phyloP scores from a whole-genome alignment of 2,797 vertebrate species.

The Gymnoscopelus microlampas region DNA sequence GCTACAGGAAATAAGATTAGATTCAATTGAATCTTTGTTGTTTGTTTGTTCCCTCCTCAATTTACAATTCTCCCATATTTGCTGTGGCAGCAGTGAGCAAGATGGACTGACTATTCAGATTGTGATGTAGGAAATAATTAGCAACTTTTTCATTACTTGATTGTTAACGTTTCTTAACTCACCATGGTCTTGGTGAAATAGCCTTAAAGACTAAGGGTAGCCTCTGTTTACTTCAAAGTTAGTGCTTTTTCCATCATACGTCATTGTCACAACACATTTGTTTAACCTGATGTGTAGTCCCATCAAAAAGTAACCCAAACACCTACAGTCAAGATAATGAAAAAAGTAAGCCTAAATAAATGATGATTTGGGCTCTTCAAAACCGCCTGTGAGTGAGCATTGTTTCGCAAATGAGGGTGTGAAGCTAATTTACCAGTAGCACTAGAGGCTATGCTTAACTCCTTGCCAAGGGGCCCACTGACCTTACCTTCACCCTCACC shows the following conservation, averaged over 20 bases:
- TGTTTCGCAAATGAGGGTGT: slow-evolving; percentile 19
- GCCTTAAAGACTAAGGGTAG: background rate
- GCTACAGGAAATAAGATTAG: slow-evolving; percentile 4
- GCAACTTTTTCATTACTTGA: background rate
- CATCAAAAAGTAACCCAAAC: no score
- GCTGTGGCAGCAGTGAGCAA: no score
- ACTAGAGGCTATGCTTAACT: slow-evolving; percentile 19
- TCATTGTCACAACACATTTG: no score
- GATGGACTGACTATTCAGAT: no score
- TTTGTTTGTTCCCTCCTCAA: no score
- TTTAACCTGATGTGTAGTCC: no score
- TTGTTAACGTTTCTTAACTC: background rate
- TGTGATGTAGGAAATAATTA: no score
- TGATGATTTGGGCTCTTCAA: background rate
- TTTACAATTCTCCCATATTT: no score
- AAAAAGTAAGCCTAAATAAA: no score
- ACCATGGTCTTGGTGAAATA: background rate
- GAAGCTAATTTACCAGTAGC: slow-evolving; percentile 31
- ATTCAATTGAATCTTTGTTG: no score
- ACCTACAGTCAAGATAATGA: no score
- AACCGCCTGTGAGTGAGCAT: slow-evolving; percentile 16
- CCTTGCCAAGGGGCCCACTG: slow-evolving; percentile 65
- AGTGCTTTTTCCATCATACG: no score
- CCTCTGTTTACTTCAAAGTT: background rate
- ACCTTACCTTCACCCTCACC: slow-evolving; percentile 83